Evolutionary conservation across 2,113 vertebrate species (phyloP).

Genomic region (Ardeotis arabs): DNA sequence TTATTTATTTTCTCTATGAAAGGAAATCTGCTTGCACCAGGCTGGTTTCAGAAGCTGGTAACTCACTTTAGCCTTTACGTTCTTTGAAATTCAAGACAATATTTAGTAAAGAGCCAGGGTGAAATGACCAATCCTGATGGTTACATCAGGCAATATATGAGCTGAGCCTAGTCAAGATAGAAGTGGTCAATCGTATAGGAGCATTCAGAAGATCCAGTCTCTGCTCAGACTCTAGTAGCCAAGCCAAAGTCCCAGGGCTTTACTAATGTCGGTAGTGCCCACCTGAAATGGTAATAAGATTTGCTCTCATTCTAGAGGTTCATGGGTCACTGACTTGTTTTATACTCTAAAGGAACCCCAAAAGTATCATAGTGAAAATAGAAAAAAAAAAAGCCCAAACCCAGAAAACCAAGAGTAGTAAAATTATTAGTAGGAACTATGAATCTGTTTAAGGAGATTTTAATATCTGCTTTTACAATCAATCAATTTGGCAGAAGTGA

Average conservation of each 20-base stretch:
- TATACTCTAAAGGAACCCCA: neutral
- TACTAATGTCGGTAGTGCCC: neutral
- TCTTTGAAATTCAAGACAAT: conserved; percentile 18
- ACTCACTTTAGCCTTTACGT: neutral
- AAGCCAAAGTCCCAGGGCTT: neutral
- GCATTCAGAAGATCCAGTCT: neutral
- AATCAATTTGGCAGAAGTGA: neutral
- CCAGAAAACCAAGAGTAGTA: neutral
- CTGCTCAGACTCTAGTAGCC: neutral
- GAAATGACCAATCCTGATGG: neutral
- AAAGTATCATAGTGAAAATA: neutral
- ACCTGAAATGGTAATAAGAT: neutral
- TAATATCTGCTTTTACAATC: neutral
- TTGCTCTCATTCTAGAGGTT: neutral
- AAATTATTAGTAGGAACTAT: neutral
- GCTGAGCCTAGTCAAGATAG: neutral
- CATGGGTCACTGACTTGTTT: neutral
- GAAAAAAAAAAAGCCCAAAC: neutral
- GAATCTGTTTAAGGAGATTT: neutral
- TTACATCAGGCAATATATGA: neutral
- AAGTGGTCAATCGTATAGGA: neutral
- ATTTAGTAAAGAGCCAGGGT: neutral
- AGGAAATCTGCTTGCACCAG: neutral
- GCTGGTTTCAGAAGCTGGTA: neutral
- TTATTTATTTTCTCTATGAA: neutral